Percentiles rank a stretch among this genome's conserved stretches.
Evolutionary conservation across 1,140 invertebrate genomes (phyloP).

Genomic region (Drosophila chauvacae): DNA sequence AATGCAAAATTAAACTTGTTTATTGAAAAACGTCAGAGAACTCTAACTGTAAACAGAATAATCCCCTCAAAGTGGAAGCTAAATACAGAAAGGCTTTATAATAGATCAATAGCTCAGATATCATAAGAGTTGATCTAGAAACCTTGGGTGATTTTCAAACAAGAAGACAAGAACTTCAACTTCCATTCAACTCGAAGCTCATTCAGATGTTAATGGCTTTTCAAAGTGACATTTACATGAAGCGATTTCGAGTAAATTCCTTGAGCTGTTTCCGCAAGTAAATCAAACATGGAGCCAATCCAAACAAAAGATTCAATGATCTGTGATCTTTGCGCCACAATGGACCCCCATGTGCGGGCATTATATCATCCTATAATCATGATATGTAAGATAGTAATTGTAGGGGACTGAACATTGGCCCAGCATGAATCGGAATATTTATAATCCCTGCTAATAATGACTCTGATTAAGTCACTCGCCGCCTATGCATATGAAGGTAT

Average conservation of each 20-base stretch:
- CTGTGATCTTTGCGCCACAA: conserved; percentile 44
- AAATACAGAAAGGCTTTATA: neutral
- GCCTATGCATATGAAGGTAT: conserved; percentile 54
- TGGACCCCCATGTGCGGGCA: conserved; percentile 17
- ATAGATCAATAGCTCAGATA: neutral
- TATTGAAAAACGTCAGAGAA: conserved; percentile 2
- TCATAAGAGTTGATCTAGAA: conserved; percentile 1
- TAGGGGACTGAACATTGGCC: conserved; percentile 45
- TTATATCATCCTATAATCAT: conserved; percentile 45
- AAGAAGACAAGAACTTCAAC: conserved; percentile 3
- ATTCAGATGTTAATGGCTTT: conserved; percentile 43
- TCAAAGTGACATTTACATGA: conserved; percentile 39
- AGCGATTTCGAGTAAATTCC: conserved; percentile 15
- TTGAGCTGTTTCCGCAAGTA: conserved; percentile 44
- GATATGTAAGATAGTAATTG: conserved; percentile 51
- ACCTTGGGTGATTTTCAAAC: conserved; percentile 19
- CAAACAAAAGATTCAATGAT: conserved; percentile 35
- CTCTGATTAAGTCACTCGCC: conserved; percentile 43
- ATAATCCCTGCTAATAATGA: conserved; percentile 44
- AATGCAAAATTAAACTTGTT: neutral
- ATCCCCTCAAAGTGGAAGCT: neutral
- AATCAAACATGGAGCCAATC: conserved; percentile 19
- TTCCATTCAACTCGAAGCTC: conserved; percentile 34
- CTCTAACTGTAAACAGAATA: conserved; percentile 11
- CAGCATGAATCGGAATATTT: conserved; percentile 71